Percentiles rank a stretch among this genome's conserved stretches.
These are phyloP conservation scores for Papilio machaon DNA, from an alignment of 1,140 invertebrate genomes.

Conservation along the genomic window DNA sequence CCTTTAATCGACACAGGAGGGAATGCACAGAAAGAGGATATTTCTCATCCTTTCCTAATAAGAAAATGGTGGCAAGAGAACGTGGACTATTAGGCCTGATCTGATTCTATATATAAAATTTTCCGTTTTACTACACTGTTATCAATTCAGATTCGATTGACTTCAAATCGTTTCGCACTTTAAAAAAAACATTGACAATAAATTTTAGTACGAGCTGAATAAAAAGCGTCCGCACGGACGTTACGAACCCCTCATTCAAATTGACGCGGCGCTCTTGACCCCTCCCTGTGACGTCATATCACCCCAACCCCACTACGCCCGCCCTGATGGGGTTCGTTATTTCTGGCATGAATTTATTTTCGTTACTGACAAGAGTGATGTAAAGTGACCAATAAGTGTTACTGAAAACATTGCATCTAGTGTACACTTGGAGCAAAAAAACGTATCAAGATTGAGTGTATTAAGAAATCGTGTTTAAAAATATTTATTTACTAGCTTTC, in stretches of 20 bases:
- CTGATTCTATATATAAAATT: too few species aligned
- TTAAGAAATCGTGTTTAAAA: too few species aligned
- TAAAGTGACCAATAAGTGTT: not conserved
- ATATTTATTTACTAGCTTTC: too few species aligned
- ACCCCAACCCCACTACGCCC: not conserved
- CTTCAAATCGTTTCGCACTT: not conserved
- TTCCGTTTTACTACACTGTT: not conserved
- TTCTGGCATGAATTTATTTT: constrained; percentile 11
- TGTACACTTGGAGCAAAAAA: too few species aligned
- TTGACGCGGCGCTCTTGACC: constrained; percentile 28
- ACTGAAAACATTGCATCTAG: too few species aligned
- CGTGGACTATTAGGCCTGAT: too few species aligned
- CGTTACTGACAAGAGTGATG: not conserved
- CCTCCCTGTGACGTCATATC: constrained; percentile 18
- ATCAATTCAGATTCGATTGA: not conserved
- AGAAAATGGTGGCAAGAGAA: too few species aligned
- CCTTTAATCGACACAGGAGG: too few species aligned
- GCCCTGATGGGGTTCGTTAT: constrained; percentile 26
- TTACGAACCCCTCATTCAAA: constrained; percentile 25
- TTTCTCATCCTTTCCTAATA: too few species aligned
- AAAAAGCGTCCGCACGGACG: not conserved
- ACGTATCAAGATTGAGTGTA: too few species aligned
- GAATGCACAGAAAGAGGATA: too few species aligned
- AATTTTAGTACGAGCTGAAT: not conserved
- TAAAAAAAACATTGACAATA: not conserved